Base-by-base conservation (phyloP, 1,140 invertebrate species). In the Bombus affinis region DNA sequence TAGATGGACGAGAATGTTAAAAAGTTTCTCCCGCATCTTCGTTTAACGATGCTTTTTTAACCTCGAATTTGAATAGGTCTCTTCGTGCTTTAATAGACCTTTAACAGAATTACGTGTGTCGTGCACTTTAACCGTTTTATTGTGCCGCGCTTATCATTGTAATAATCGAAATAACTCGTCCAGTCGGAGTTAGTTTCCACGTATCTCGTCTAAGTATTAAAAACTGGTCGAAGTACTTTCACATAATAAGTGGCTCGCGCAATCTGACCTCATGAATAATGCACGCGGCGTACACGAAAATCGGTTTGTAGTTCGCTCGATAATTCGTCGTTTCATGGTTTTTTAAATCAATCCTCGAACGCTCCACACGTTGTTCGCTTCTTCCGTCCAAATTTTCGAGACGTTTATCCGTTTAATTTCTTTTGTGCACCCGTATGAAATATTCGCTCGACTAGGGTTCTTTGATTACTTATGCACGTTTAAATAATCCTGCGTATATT, bases 131-230 rank as follows among this genome's bases (percentile, higher is more conserved):
- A 73, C 68, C 57, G 57, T 35, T 79, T 78, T 59, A 83, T 86
- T 78, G 70, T 35, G 76, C 37, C 32, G 62, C 32, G 66, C 39
- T 84, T 87, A 80, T 85, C 76, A 39, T 2, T 22, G 22, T 47
- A 59, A 75, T 80, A n/a, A 85, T 87, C 85, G 53, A 37, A 71
- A 87, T 44, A 44, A 84, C 37, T 84, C 37, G 74, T 18, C 18
- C 18, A 22, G 47, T 53, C 47, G 66, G 35, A 57, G n/a, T 39
- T 47, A 66, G 39, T 62, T 74, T 72, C 12, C 39, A 72, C 75
- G 65, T 44, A n/a, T n/a, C 18, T 2, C 44, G 62, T 12, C 22
- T 9, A 44, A 32, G 44, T 28, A 68, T 68, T 39, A n/a, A 83
- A 53, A 77, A 28, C 13, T 32, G 25, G 12, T 9, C 18, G 1